These are phyloP conservation scores for Paelopatides confundens DNA, from an alignment of 53 echinoderm and acorn worm genomes.

Conservation along the genomic window DNA sequence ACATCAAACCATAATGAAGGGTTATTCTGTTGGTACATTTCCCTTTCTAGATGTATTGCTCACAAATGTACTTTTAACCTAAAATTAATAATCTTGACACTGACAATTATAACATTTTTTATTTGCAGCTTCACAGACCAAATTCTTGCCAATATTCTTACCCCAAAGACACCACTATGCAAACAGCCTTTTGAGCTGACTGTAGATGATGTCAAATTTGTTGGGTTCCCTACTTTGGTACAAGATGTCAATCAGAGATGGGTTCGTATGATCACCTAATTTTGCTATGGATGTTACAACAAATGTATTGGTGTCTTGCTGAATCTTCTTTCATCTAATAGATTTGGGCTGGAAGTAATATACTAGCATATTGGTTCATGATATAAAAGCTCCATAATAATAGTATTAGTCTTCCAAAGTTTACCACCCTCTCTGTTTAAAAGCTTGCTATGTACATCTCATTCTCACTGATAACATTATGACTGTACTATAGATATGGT, in stretches of 20 bases:
- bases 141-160: conserved; percentile 88
- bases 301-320: too few species aligned
- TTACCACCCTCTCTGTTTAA: too few species aligned
- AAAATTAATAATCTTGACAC: not conserved
- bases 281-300: not conserved
- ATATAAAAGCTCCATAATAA: not conserved
- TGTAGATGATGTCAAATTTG: conserved; percentile 97
- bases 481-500: too few species aligned
- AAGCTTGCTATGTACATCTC: too few species aligned
- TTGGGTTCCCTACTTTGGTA: conserved; percentile 91
- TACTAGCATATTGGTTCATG: not conserved
- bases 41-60: not conserved
- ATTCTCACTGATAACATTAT: too few species aligned
- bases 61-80: not conserved
- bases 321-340: not conserved
- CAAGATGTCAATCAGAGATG: conserved; percentile 84
- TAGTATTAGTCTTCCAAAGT: too few species aligned
- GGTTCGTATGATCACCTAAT: conserved; percentile 48
- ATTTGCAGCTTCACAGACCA: conserved; percentile 82
- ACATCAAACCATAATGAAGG: too few species aligned
- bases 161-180: conserved; percentile 86
- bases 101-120: not conserved
- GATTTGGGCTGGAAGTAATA: not conserved
- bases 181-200: conserved; percentile 95
- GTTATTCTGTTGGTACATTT: too few species aligned